phyloP scores from a whole-genome alignment of 2,113 vertebrate genomes.

The Leptosomus discolor region DNA sequence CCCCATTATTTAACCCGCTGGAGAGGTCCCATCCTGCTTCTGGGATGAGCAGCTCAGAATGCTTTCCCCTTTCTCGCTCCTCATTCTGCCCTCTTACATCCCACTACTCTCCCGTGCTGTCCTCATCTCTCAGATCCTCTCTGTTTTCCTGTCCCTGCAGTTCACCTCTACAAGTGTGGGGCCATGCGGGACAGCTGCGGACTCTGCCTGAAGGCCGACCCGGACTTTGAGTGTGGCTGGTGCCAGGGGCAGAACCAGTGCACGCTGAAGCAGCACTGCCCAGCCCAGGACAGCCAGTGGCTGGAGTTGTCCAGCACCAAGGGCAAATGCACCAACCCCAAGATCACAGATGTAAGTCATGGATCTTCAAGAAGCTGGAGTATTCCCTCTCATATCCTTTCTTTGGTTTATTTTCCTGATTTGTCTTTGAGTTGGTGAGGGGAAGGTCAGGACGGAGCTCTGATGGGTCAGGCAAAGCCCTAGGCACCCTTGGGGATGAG shows the following conservation, averaged over 20 bases:
- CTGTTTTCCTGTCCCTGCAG: slow-evolving; percentile 67
- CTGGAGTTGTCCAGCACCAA: slow-evolving; percentile 88
- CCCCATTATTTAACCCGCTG: rapidly evolving
- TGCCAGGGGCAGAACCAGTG: slow-evolving; percentile 91
- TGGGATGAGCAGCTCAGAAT: rapidly evolving
- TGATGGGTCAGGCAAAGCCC: neutral
- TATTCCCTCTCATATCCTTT: neutral
- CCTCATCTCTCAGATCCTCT: neutral
- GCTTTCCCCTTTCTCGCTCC: no score
- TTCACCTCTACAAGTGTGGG: slow-evolving; percentile 96
- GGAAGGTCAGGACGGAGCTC: neutral
- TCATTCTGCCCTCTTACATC: no score
- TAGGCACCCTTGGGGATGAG: neutral
- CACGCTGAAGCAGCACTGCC: slow-evolving; percentile 93
- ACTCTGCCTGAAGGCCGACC: slow-evolving; percentile 94
- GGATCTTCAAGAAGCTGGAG: neutral
- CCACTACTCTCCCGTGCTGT: rapidly evolving
- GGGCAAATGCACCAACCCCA: slow-evolving; percentile 96
- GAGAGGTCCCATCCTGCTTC: neutral
- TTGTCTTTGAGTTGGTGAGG: neutral
- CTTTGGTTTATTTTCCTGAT: neutral
- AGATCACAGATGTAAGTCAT: slow-evolving; percentile 89
- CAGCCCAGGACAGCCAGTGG: slow-evolving; percentile 87
- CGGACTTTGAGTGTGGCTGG: slow-evolving; percentile 93
- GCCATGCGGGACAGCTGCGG: slow-evolving; percentile 94